phyloP scores from a whole-genome alignment of 2,113 vertebrate species.

The Ondatra zibethicus region DNA sequence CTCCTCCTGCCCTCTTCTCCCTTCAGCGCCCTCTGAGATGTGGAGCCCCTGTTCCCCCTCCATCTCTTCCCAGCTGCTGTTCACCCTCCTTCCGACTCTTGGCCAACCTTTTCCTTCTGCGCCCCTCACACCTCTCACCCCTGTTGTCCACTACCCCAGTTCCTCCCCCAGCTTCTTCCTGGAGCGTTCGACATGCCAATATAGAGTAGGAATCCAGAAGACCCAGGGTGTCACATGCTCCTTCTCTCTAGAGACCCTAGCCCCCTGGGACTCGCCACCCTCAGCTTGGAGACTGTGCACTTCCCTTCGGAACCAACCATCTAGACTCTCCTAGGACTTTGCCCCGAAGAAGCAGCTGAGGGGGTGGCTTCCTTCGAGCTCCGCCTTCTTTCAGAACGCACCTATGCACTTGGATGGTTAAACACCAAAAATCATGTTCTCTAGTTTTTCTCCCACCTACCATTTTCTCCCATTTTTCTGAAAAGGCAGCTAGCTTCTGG shows the following conservation, averaged over 20 bases:
- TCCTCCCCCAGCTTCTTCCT: background rate
- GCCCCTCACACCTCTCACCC: background rate
- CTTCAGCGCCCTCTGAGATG: background rate
- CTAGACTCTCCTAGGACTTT: background rate
- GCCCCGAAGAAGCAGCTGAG: slow-evolving; percentile 38
- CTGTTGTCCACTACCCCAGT: background rate
- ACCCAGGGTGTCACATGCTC: background rate
- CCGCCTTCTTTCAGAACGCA: slow-evolving; percentile 49
- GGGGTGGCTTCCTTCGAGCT: background rate
- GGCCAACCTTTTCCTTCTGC: background rate
- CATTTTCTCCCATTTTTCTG: background rate
- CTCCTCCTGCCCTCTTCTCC: background rate
- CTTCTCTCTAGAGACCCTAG: background rate
- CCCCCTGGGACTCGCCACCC: background rate
- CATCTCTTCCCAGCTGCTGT: background rate
- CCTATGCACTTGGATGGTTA: slow-evolving; percentile 48
- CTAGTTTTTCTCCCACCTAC: slow-evolving; percentile 41
- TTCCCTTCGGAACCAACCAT: slow-evolving; percentile 7
- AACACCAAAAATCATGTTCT: slow-evolving; percentile 28
- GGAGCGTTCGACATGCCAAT: background rate
- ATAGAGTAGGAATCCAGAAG: background rate
- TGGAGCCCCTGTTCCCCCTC: background rate
- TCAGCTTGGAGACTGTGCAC: background rate
- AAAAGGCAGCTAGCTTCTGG: slow-evolving; percentile 50
- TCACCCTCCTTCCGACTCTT: background rate